Base-by-base conservation (phyloP, 2,888 invertebrate species). In the Phlogophora meticulosa region DNA sequence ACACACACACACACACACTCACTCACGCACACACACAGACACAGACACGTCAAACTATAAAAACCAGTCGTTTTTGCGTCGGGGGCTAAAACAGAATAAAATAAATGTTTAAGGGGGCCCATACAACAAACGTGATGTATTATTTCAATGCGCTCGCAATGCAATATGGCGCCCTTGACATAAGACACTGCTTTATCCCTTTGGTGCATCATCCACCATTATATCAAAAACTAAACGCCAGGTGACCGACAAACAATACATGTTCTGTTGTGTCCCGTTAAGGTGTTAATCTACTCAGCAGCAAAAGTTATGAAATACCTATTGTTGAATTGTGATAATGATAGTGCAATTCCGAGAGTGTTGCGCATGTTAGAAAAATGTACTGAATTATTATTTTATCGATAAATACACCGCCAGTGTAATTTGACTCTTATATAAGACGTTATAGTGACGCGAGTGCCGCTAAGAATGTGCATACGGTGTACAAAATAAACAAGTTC, bases 371-470 rank as follows among this genome's bases (percentile, higher is more conserved):
- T 13, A 13, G 15, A 11, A 38, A 15, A 2, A 17, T 22, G 2
- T 22, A 42, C n/a, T n/a, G n/a, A n/a, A 28, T 28, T 24, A 20
- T 51, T 65, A 17, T n/a, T 9, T 10, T 15, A 28, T 42, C 7
- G 15, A 32, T 20, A 72, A 67, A 45, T 22, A 34, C 40, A 28
- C 48, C 51, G 76, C 70, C 69, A 76, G 60, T 69, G 28, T 76
- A 51, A 59, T 48, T 53, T 40, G 60, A 69, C 36, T 7, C 53
- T 57, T 72, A 45, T 40, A 48, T 61, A 15, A 40, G 66, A 55
- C 62, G 17, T 55, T 51, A 64, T 59, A 67, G 69, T 78, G 79
- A 63, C 34, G 36, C 22, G 42, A 66, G 49, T 42, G 42, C 46
- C 45, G 42, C 60, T 65, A 60, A 53, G 64, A 45, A 66, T 67